A percentile compares a stretch with the other conserved stretches of the same genome.
Evolutionary conservation across 2,888 invertebrate species (phyloP).

Genomic region (Volucella zonaria): DNA sequence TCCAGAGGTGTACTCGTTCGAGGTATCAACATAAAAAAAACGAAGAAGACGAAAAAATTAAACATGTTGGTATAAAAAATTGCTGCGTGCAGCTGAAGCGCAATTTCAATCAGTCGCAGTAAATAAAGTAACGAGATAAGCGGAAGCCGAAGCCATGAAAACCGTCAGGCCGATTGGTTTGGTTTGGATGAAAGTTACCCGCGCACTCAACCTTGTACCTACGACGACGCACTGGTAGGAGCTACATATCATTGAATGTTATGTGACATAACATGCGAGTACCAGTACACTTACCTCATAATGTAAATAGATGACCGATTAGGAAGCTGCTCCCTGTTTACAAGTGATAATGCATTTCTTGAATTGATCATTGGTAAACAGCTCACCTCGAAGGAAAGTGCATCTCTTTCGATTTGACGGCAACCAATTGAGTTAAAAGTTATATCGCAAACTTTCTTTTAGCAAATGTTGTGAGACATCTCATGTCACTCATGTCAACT

Average conservation of each 20-base stretch:
- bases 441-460: conserved; percentile 60
- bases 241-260: conserved; percentile 8
- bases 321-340: conserved; percentile 28
- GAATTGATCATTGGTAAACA: conserved; percentile 55
- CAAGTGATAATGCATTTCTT: conserved; percentile 45
- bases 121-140: conserved; percentile 65
- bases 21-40: conserved; percentile 12
- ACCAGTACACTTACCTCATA: conserved; percentile 3
- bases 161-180: conserved; percentile 60
- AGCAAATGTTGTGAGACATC: conserved; percentile 54
- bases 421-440: conserved; percentile 30
- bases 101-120: conserved; percentile 64
- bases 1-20: conserved; percentile 11
- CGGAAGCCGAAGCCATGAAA: conserved; percentile 69
- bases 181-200: conserved; percentile 65
- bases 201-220: conserved; percentile 69
- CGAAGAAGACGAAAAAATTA: background rate
- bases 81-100: conserved; percentile 57
- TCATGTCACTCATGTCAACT: conserved; percentile 48
- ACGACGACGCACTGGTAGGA: conserved; percentile 17
- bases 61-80: conserved; percentile 28
- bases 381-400: conserved; percentile 28
- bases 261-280: conserved; percentile 48
- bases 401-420: conserved; percentile 43
- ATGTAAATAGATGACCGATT: conserved; percentile 62